phyloP scores from a whole-genome alignment of 1,140 invertebrate genomes.

The Cataglyphis hispanica region DNA sequence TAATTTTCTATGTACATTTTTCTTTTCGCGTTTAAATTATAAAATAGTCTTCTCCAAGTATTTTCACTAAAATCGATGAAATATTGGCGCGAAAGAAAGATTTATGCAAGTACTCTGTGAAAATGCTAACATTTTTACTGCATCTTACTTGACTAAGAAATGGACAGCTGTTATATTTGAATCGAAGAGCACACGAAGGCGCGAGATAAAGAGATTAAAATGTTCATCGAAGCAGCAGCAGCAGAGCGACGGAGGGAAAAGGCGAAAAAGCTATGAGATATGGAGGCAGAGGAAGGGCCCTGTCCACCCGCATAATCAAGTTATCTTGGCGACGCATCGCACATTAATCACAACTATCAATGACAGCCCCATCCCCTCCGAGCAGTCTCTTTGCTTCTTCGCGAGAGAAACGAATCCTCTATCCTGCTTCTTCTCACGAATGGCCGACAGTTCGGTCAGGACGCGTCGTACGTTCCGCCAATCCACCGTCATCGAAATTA shows the following conservation, averaged over 20 bases:
- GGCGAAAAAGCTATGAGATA: slow-evolving; percentile 48
- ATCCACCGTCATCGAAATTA: slow-evolving; percentile 77
- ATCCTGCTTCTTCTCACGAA: slow-evolving; percentile 40
- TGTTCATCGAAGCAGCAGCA: slow-evolving; percentile 49
- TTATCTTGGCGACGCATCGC: slow-evolving; percentile 77
- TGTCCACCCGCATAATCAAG: slow-evolving; percentile 80
- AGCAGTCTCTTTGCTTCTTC: slow-evolving; percentile 56
- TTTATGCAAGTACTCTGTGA: background rate
- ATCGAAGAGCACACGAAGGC: slow-evolving; percentile 29
- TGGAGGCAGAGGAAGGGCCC: background rate
- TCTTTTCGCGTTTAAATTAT: background rate
- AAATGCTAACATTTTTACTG: slow-evolving; percentile 28
- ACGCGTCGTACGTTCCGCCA: slow-evolving; percentile 54
- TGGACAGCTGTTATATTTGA: slow-evolving; percentile 20
- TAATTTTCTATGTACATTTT: background rate
- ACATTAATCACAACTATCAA: slow-evolving; percentile 85
- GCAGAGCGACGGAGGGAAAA: background rate
- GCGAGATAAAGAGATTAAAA: slow-evolving; percentile 57
- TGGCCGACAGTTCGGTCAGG: slow-evolving; percentile 56
- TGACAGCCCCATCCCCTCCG: slow-evolving; percentile 73
- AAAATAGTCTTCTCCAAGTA: background rate
- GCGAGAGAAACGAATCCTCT: slow-evolving; percentile 38
- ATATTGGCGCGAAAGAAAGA: background rate
- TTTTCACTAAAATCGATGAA: background rate
- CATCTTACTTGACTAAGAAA: background rate